Conservation (phyloP, 1,140 invertebrate genomes). For the Drosophila repletoides region DNA sequence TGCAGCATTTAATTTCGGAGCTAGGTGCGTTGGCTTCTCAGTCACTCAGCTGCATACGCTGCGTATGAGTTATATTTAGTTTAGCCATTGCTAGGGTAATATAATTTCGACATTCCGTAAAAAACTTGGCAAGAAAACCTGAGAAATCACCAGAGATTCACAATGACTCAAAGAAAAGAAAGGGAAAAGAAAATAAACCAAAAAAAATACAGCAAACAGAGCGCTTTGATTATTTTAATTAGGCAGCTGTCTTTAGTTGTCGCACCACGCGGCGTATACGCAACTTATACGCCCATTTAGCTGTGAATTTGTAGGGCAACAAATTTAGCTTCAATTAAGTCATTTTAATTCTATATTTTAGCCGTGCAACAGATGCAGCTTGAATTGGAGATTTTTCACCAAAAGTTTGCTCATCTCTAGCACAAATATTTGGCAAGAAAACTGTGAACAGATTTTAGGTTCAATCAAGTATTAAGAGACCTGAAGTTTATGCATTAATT, state of each 20-base stretch:
- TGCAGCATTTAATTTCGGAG: constrained; percentile 10
- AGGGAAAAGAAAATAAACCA: constrained; percentile 9
- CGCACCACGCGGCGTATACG: constrained; percentile 23
- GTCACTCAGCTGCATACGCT: constrained; percentile 35
- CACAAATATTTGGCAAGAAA: too few relatives aligned
- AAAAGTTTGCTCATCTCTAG: too few relatives aligned
- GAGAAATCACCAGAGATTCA: neutral
- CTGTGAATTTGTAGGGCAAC: neutral
- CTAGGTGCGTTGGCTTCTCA: constrained; percentile 27
- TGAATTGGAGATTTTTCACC: too few relatives aligned
- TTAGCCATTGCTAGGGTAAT: neutral
- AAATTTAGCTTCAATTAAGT: constrained; percentile 4
- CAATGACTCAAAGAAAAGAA: constrained; percentile 6
- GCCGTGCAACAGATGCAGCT: too few relatives aligned
- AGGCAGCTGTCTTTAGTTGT: constrained; percentile 59
- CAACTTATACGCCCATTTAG: constrained; percentile 1
- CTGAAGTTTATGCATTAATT: too few relatives aligned
- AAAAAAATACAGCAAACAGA: constrained; percentile 5
- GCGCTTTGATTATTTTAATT: constrained; percentile 61
- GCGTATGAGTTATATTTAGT: constrained; percentile 66
- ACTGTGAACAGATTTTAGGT: too few relatives aligned
- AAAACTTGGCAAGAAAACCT: constrained; percentile 17
- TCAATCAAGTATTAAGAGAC: too few relatives aligned
- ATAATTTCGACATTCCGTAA: neutral
- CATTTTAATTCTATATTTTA: too few relatives aligned